Conservation (phyloP, 2,888 invertebrate genomes). For the Ariolimax columbianus region DNA sequence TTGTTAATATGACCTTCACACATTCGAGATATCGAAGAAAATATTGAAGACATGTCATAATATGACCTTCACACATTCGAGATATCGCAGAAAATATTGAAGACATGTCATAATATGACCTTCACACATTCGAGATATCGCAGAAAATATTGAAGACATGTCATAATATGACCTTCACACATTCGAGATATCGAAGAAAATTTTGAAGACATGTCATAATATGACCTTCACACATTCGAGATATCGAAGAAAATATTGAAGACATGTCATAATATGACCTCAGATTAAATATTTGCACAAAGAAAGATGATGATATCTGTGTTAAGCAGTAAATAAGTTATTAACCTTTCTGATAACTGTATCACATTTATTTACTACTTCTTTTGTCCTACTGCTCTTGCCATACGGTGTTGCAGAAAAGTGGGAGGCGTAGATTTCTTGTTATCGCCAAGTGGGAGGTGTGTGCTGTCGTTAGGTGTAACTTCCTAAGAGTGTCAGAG, state of each 20-base stretch:
- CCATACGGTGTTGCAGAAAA: no score
- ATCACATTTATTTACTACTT: no score
- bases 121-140: no score
- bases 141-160: neutral
- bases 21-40: neutral
- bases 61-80: no score
- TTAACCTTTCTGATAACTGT: no score
- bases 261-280: neutral
- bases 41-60: neutral
- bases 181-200: neutral
- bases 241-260: neutral
- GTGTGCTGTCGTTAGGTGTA: no score
- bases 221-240: neutral
- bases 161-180: neutral
- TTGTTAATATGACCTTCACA: constrained; percentile 91
- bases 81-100: neutral
- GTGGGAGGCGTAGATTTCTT: no score
- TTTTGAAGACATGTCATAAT: neutral
- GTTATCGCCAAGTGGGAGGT: no score
- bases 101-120: neutral
- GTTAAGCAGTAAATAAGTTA: neutral
- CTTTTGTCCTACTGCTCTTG: no score
- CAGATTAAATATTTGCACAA: neutral
- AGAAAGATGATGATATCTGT: neutral
- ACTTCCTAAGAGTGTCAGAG: no score